Percentiles rank a stretch among this genome's conserved stretches.
Conservation (phyloP, 1,140 invertebrate genomes). For the Dendroctonus valens region DNA sequence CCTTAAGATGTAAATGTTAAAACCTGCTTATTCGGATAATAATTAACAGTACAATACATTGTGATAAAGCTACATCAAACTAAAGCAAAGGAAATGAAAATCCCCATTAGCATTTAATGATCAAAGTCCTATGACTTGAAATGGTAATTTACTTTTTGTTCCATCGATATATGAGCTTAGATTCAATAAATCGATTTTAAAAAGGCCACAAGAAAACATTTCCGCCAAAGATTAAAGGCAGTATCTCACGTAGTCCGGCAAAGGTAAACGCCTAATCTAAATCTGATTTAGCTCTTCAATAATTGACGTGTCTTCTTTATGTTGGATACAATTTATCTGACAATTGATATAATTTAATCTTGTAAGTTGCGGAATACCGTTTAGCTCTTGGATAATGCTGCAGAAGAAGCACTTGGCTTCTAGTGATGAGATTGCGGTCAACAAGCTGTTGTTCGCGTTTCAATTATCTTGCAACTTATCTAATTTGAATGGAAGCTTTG, state of each 20-base stretch:
- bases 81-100: too few relatives aligned
- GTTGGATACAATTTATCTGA: conserved; percentile 35
- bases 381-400: conserved; percentile 6
- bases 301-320: conserved; percentile 43
- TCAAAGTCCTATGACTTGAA: too few relatives aligned
- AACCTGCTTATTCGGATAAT: too few relatives aligned
- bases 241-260: conserved; percentile 37
- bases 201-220: conserved; percentile 26
- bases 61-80: too few relatives aligned
- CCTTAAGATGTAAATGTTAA: too few relatives aligned
- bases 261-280: conserved; percentile 36
- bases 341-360: conserved; percentile 41
- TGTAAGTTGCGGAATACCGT: conserved; percentile 3
- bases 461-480: too few relatives aligned
- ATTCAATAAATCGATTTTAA: conserved; percentile 32
- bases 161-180: too few relatives aligned
- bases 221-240: conserved; percentile 30
- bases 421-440: neutral
- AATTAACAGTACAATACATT: too few relatives aligned
- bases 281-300: conserved; percentile 40
- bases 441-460: too few relatives aligned
- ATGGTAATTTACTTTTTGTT: too few relatives aligned
- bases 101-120: too few relatives aligned
- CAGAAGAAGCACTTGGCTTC: neutral
- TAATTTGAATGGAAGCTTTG: too few relatives aligned